Evolutionary conservation across 1,140 invertebrate genomes (phyloP), one percentile per base, ranked within the genome.

Genomic region (Cecropterus lyciades): DNA sequence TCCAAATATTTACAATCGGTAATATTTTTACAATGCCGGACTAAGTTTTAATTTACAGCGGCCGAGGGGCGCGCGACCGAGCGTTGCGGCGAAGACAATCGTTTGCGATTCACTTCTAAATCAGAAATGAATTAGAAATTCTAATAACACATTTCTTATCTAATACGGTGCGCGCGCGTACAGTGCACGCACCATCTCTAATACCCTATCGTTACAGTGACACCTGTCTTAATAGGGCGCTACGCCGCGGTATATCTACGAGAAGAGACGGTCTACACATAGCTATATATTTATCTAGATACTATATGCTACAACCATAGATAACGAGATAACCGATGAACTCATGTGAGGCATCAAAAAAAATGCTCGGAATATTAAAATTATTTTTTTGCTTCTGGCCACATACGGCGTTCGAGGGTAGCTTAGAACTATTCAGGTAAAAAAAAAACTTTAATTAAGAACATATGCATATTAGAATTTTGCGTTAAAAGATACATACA

Each of bases 91-190:
- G 60, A 37, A 59, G 67, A 52, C 76, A 71, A 57, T 57, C 53
- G 17, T 80, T 86, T 86, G 84, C 81, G 79, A 84, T 84, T 88
- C 78, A 82, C 85, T 84, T 82, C 82, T 43, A 43, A 43, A 43
- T 14, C 40, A 43, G 40, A 43, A 43, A 43, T 43, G 40, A 43
- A 43, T 43, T 43, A 43, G 40, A 43, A 43, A 43, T 43, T 43
- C 40, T 90, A 90, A 86, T 84, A 87, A 90, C 84, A 90, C 80
- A 84, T 89, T 89, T 87, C 75, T 90, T 90, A 87, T 84, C 84
- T 87, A 85, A 80, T 56, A 74, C 75, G 76, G 73, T 67, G 75
- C 80, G 79, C 82, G 80, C 85, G 82, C 83, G 69, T 87, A 86
- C 71, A 84, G 71, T 77, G 84, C 84, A 62, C 77, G 74, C 80